Evolutionary conservation across 2,888 invertebrate genomes (phyloP).

Genomic region (Tricholauxania praeusta): DNA sequence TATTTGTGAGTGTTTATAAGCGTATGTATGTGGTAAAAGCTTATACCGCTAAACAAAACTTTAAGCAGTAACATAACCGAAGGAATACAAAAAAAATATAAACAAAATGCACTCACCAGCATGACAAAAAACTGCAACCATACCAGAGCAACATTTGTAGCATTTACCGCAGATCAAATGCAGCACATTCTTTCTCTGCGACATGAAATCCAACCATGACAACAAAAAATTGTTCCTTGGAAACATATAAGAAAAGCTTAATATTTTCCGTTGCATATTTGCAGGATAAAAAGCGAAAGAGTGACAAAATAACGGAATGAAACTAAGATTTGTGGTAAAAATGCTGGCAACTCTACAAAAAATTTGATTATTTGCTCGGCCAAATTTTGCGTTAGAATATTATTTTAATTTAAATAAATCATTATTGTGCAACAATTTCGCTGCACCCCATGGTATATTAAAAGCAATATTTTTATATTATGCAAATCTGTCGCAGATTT

Average conservation of each 20-base stretch:
- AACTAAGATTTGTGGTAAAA: neutral
- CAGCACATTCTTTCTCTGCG: slow-evolving; percentile 13
- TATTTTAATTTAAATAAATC: too few species aligned
- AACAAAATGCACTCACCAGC: neutral
- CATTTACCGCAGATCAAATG: slow-evolving; percentile 20
- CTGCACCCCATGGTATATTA: too few species aligned
- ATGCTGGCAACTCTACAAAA: too few species aligned
- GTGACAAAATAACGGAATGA: neutral
- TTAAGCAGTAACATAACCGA: too few species aligned
- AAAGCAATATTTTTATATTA: too few species aligned
- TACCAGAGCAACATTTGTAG: neutral
- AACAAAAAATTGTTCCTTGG: neutral
- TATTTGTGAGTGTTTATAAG: neutral
- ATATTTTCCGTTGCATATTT: neutral
- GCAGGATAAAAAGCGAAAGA: neutral
- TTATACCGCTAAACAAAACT: neutral
- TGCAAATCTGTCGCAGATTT: too few species aligned
- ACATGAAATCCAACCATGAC: too few species aligned
- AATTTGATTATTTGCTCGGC: too few species aligned
- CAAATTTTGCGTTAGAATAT: too few species aligned
- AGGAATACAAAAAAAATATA: neutral
- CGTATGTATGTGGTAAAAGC: slow-evolving; percentile 1
- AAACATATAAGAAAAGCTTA: too few species aligned
- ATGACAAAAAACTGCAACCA: slow-evolving; percentile 1
- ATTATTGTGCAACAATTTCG: too few species aligned